These are phyloP conservation scores for Centropus bengalensis DNA, from an alignment of 2,113 vertebrate species.

Conservation along the genomic window DNA sequence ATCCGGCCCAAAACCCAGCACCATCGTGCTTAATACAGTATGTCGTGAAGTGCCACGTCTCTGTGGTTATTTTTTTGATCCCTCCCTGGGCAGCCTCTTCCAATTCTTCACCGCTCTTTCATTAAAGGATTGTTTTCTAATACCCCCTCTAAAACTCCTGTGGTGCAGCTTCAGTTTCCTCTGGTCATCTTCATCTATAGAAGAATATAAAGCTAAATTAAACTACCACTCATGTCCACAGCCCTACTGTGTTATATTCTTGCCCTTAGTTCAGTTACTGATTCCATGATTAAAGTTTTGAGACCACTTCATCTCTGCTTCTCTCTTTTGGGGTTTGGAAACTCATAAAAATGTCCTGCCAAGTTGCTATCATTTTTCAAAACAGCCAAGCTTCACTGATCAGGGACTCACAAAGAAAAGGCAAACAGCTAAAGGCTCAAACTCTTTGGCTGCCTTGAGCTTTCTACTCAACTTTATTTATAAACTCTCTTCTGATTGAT, in stretches of 20 bases:
- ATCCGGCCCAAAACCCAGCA: too few relatives aligned
- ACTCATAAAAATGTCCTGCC: rapidly evolving
- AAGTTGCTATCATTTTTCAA: background rate
- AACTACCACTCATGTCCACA: background rate
- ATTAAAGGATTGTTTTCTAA: too few relatives aligned
- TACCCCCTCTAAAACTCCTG: too few relatives aligned
- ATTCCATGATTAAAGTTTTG: background rate
- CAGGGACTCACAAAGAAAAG: background rate
- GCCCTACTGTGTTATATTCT: background rate
- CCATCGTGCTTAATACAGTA: too few relatives aligned
- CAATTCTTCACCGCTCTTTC: too few relatives aligned
- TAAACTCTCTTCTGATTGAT: background rate
- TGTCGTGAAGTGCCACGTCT: too few relatives aligned
- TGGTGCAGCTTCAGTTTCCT: too few relatives aligned
- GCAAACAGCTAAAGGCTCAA: background rate
- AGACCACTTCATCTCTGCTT: background rate
- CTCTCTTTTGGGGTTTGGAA: background rate
- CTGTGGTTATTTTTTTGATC: too few relatives aligned
- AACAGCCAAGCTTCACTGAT: background rate
- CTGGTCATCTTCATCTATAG: background rate
- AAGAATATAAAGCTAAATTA: background rate
- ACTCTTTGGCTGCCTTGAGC: background rate
- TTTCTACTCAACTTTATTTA: background rate
- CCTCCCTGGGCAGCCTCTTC: too few relatives aligned
- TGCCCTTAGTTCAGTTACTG: background rate